Percentiles rank a stretch among this genome's conserved stretches.
phyloP scores from a whole-genome alignment of 2,888 invertebrate species.

The Lamellibrachia satsuma region DNA sequence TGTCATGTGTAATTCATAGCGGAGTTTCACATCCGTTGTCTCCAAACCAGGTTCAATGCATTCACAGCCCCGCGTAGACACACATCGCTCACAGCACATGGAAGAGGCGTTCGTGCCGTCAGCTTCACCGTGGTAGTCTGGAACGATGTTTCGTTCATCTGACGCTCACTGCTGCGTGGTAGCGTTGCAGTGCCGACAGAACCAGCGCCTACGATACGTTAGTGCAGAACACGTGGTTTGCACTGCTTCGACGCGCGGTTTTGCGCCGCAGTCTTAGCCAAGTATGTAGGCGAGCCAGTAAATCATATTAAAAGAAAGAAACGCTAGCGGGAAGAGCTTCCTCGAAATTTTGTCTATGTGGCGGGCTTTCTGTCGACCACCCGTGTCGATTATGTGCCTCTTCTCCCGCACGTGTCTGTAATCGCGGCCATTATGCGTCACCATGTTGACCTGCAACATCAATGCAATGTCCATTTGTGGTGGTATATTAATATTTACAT shows the following conservation, averaged over 20 bases:
- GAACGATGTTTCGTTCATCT: neutral
- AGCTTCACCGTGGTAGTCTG: neutral
- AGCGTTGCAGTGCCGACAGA: neutral
- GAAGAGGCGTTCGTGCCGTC: neutral
- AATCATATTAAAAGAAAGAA: conserved; percentile 43
- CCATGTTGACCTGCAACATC: conserved; percentile 39
- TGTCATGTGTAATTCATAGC: neutral
- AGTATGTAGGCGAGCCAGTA: conserved; percentile 46
- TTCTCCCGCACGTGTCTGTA: conserved; percentile 25
- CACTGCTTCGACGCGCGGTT: neutral
- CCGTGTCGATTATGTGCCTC: conserved; percentile 17
- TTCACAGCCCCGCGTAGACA: neutral
- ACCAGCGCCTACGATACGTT: neutral
- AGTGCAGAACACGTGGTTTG: neutral
- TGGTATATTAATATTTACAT: neutral
- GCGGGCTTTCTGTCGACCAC: conserved; percentile 34
- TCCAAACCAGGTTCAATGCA: neutral
- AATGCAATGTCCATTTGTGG: neutral
- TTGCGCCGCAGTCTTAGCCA: conserved; percentile 26
- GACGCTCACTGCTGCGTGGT: neutral
- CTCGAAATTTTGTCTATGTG: conserved; percentile 45
- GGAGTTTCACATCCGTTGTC: neutral
- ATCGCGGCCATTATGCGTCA: conserved; percentile 41
- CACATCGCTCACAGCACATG: neutral
- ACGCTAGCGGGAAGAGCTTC: conserved; percentile 44